Conservation (phyloP, 2,888 invertebrate species). For the Sminthurinus aureus region DNA sequence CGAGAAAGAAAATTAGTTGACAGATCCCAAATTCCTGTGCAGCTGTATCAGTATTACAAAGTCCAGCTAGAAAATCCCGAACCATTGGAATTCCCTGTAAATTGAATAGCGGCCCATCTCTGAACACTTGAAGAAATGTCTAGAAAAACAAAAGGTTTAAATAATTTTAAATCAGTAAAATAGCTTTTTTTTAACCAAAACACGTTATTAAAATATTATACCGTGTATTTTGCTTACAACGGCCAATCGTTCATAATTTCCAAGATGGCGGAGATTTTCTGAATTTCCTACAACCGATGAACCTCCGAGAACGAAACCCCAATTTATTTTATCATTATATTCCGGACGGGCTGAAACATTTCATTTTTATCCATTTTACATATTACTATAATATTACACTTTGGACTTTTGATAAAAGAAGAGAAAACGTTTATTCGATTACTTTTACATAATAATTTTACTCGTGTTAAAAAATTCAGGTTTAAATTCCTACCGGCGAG, state of each 20-base stretch:
- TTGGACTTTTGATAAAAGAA: too few relatives aligned
- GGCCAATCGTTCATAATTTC: neutral
- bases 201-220: neutral
- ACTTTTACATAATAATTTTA: too few relatives aligned
- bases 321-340: slow-evolving; percentile 58
- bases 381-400: too few relatives aligned
- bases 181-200: too few relatives aligned
- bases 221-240: neutral
- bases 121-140: neutral
- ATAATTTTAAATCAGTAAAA: neutral
- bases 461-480: too few relatives aligned
- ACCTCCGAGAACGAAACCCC: slow-evolving; percentile 61
- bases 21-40: neutral
- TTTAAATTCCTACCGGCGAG: slow-evolving; percentile 55
- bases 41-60: neutral
- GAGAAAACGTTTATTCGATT: too few relatives aligned
- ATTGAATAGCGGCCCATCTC: neutral
- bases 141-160: neutral
- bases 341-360: slow-evolving; percentile 51
- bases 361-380: neutral
- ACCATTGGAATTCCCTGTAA: neutral
- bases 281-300: slow-evolving; percentile 60
- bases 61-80: neutral
- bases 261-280: neutral
- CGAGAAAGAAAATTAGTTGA: neutral